A percentile compares a stretch with the other conserved stretches of the same genome.
Evolutionary conservation across 2,797 vertebrate genomes (phyloP).

Genomic region (Chaetophractus vellerosus): DNA sequence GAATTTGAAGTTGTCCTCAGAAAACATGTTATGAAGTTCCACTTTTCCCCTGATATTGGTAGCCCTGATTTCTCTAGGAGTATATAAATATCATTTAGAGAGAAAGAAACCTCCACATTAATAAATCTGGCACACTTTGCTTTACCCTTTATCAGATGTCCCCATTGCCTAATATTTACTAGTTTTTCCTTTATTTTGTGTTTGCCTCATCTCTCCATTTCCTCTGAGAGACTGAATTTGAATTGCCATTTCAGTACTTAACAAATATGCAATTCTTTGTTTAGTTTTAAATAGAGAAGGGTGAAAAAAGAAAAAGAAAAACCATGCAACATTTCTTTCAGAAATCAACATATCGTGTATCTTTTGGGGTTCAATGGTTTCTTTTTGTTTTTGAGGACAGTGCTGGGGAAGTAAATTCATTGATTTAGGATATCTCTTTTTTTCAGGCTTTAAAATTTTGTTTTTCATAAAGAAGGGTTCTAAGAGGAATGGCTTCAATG

Average conservation of each 20-base stretch:
- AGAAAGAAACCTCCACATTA: neutral
- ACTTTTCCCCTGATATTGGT: neutral
- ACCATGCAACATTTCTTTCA: constrained; percentile 15
- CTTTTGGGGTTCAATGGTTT: neutral
- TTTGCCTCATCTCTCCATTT: constrained; percentile 57
- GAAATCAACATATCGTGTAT: constrained; percentile 6
- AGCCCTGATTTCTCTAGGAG: neutral
- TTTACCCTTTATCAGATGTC: constrained; percentile 25
- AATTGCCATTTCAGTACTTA: constrained; percentile 61
- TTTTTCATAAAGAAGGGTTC: constrained; percentile 12
- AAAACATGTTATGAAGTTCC: constrained; percentile 49
- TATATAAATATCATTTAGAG: constrained; percentile 21
- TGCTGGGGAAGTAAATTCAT: neutral
- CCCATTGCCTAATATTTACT: neutral
- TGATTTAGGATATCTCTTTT: constrained; percentile 15
- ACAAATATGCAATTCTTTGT: constrained; percentile 15
- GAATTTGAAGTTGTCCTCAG: constrained; percentile 31
- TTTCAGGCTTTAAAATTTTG: constrained; percentile 50
- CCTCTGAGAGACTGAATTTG: constrained; percentile 69
- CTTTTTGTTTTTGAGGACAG: constrained; percentile 44
- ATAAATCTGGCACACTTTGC: neutral
- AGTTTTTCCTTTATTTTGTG: constrained; percentile 55
- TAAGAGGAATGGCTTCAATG: neutral
- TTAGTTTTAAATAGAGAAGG: constrained; percentile 69
- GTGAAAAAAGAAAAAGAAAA: neutral